Evolutionary conservation across 2,797 vertebrate genomes (phyloP).

Genomic region (Melanotaenia boesemani): DNA sequence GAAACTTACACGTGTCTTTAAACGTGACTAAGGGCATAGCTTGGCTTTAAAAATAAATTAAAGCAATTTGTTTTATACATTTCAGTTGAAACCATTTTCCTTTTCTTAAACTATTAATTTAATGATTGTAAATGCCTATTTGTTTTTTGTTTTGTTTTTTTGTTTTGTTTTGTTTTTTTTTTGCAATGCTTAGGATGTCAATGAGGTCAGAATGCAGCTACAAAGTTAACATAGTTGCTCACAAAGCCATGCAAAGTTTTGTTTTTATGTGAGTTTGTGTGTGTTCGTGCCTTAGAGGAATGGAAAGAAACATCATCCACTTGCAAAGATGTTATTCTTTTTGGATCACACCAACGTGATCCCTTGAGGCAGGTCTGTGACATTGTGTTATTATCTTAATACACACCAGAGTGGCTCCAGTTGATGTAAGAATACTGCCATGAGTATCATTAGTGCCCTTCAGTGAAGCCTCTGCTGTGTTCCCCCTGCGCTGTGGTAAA

Average conservation of each 20-base stretch:
- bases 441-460: slow-evolving; percentile 8
- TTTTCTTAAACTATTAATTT: no score
- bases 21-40: no score
- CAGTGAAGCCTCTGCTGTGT: background rate
- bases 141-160: no score
- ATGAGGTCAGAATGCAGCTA: no score
- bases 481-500: slow-evolving; percentile 17
- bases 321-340: slow-evolving; percentile 1
- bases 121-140: no score
- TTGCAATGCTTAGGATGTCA: no score
- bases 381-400: background rate
- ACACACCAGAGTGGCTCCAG: background rate
- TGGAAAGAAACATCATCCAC: background rate
- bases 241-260: background rate
- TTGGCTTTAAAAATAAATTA: no score
- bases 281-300: background rate
- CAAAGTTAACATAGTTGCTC: no score
- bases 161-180: no score
- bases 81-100: no score
- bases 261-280: background rate
- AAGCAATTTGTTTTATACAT: no score
- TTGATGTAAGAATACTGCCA: slow-evolving; percentile 31
- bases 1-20: no score
- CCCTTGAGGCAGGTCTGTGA: background rate
- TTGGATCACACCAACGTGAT: background rate